These are phyloP conservation scores for Colistium nudipinnis DNA, from an alignment of 2,113 vertebrate genomes.

Conservation along the genomic window DNA sequence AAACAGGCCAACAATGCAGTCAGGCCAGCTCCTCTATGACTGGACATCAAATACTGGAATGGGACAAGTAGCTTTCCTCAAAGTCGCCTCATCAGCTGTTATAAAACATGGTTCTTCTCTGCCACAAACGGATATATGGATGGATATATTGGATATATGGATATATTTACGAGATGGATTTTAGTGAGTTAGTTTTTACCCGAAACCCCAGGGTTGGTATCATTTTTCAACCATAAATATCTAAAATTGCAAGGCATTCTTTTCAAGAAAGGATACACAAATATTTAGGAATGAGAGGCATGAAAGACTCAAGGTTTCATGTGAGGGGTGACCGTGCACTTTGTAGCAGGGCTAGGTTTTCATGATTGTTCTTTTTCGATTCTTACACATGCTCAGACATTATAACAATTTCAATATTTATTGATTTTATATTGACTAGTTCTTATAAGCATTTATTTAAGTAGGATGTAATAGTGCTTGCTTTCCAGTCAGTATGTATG, in stretches of 20 bases:
- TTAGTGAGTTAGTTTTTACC: background rate
- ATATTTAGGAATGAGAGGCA: background rate
- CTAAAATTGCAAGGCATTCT: background rate
- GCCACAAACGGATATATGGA: background rate
- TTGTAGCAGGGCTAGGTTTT: too few relatives aligned
- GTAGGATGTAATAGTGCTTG: too few relatives aligned
- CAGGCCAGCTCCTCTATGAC: conserved; percentile 39
- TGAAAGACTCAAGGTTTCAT: background rate
- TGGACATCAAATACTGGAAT: conserved; percentile 13
- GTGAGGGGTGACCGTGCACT: too few relatives aligned
- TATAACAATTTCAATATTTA: too few relatives aligned
- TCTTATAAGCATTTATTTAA: too few relatives aligned
- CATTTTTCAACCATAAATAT: background rate
- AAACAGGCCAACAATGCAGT: conserved; percentile 56
- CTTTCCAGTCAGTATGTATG: too few relatives aligned
- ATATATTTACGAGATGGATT: conserved; percentile 3
- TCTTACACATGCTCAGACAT: too few relatives aligned
- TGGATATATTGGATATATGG: background rate
- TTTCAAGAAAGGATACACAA: background rate
- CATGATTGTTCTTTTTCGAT: too few relatives aligned
- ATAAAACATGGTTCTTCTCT: conserved; percentile 13
- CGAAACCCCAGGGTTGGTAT: background rate
- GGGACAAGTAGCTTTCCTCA: conserved; percentile 10
- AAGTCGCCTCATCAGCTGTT: conserved; percentile 16
- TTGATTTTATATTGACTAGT: too few relatives aligned